Percentiles rank a stretch among this genome's conserved stretches.
Evolutionary conservation across 2,888 invertebrate genomes (phyloP).

Genomic region (Protophormia terraenovae): DNA sequence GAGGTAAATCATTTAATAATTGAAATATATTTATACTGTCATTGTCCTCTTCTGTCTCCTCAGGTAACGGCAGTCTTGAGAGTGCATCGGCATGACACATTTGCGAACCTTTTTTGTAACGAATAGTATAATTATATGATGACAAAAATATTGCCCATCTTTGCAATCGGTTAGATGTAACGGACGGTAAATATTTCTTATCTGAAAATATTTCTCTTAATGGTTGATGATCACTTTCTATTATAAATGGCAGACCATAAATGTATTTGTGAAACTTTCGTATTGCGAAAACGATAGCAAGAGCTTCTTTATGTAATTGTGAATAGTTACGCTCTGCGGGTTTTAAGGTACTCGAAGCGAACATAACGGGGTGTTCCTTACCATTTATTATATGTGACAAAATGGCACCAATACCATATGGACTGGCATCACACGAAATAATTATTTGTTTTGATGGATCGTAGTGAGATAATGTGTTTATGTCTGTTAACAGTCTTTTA

Average conservation of each 20-base stretch:
- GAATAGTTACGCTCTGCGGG: conserved; percentile 70
- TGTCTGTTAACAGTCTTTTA: too few relatives aligned
- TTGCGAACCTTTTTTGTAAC: conserved; percentile 45
- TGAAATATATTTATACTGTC: too few relatives aligned
- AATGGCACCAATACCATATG: too few relatives aligned
- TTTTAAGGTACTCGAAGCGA: conserved; percentile 51
- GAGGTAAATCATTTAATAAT: conserved; percentile 38
- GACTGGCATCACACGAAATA: too few relatives aligned
- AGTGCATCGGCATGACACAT: conserved; percentile 68
- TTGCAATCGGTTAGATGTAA: conserved; percentile 54
- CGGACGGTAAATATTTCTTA: conserved; percentile 48
- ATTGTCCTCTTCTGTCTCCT: conserved; percentile 29
- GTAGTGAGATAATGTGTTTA: too few relatives aligned
- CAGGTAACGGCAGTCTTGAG: conserved; percentile 62
- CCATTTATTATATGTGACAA: conserved; percentile 49
- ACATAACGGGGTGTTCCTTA: conserved; percentile 57
- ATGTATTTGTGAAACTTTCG: conserved; percentile 79
- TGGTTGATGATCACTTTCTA: conserved; percentile 65
- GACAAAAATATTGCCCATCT: conserved; percentile 47
- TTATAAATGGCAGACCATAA: conserved; percentile 71
- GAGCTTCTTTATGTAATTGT: conserved; percentile 74
- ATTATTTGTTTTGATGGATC: too few relatives aligned
- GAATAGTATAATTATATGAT: conserved; percentile 44
- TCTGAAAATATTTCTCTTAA: conserved; percentile 34
- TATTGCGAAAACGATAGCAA: conserved; percentile 77